Evolutionary conservation across 1,140 invertebrate genomes (phyloP), one percentile per base, ranked within the genome.

Genomic region (Hydropsyche tenuis): DNA sequence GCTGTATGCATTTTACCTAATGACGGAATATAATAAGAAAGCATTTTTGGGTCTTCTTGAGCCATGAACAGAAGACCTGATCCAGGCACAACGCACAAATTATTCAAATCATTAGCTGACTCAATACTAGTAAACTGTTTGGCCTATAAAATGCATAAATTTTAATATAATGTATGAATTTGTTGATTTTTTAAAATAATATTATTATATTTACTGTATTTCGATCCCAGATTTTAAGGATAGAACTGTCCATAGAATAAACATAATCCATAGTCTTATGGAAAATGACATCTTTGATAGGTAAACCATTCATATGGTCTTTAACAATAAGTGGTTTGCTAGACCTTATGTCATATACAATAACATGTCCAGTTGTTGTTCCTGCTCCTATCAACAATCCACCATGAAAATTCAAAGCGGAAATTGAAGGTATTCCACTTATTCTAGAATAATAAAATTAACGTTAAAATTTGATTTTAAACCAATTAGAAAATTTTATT

Each of bases 201-300:
- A 25, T 6, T 18, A 63, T 27, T 22, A 60, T 12, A 60, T 60
- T 88, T 88, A 96, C 94, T 70, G 88, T 92, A 81, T 96, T 88
- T 82, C 92, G 91, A 78, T 99, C 90, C 97, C 98, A 99, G 78
- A 99, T 91, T 86, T 99, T 99, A 0, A 99, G 84, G 23, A 96
- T 91, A 77, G 93, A 93, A 72, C 89, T 87, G 84, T 99, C 97
- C 91, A 99, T 92, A 7, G 96, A 97, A 76, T 96, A 91, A 65
- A 99, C 90, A 75, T 96, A 86, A 81, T 96, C 90, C 82, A 93
- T 89, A 76, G 88, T 83, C 72, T 89, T 85, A 81, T 97, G 93
- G 79, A 97, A 99, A 63, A 93, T 91, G 53, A 99, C 87, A 79
- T 91, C 90, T 82, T 92, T 96, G 30, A 99, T 98, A 0, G 97